Evolutionary conservation across 2,113 vertebrate genomes (phyloP).

Genomic region (Microcebus tavaratra): DNA sequence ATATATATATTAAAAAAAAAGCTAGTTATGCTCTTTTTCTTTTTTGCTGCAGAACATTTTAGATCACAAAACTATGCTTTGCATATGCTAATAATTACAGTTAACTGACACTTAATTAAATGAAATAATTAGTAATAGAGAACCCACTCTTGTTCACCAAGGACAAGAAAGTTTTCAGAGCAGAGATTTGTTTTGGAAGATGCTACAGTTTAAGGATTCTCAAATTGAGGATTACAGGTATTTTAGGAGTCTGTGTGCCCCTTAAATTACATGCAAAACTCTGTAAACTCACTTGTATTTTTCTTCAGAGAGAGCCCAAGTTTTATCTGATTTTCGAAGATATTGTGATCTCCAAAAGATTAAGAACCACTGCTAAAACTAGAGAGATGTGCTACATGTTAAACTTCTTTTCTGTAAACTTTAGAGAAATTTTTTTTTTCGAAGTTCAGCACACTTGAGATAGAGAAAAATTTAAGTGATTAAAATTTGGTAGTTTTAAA

Average conservation of each 20-base stretch:
- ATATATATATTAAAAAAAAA: neutral
- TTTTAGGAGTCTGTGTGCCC: neutral
- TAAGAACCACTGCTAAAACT: slow-evolving; percentile 10
- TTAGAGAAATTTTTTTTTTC: neutral
- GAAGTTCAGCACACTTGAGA: too few species aligned
- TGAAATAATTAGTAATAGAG: slow-evolving; percentile 53
- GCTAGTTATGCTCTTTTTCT: neutral
- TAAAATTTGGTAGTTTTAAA: slow-evolving; percentile 17
- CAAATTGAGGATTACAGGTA: neutral
- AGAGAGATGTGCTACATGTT: neutral
- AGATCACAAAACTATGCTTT: slow-evolving; percentile 12
- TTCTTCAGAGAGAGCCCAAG: neutral
- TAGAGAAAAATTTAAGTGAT: slow-evolving; percentile 13
- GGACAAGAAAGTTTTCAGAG: slow-evolving; percentile 34
- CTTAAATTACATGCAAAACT: neutral
- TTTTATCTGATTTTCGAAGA: slow-evolving; percentile 51
- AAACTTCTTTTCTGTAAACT: slow-evolving; percentile 31
- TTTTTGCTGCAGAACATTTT: slow-evolving; percentile 18
- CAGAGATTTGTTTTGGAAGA: slow-evolving; percentile 6
- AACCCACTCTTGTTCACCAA: neutral
- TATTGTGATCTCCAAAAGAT: neutral
- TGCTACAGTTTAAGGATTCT: neutral
- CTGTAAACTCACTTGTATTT: neutral
- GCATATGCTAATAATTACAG: slow-evolving; percentile 25
- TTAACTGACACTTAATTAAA: slow-evolving; percentile 46